Conservation (phyloP, 2,797 vertebrate genomes). For the Gorsachius magnificus region DNA sequence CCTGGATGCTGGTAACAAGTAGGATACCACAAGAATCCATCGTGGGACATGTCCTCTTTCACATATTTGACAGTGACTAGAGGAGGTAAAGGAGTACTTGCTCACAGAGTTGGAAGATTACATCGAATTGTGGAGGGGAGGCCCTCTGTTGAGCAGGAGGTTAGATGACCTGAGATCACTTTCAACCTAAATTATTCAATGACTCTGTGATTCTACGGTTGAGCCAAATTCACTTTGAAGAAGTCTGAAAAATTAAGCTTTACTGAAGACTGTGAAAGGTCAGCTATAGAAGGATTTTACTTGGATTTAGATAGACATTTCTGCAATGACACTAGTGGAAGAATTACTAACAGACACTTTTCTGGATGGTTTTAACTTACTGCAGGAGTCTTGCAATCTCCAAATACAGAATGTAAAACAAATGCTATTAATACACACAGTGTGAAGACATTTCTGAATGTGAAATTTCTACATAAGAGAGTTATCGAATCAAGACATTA, state of each 20-base stretch:
- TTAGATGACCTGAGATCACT: neutral
- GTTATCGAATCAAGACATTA: neutral
- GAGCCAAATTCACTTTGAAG: neutral
- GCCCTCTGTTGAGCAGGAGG: neutral
- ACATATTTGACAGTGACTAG: neutral
- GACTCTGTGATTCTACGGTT: neutral
- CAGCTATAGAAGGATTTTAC: neutral
- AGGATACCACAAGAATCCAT: neutral
- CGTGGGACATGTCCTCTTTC: neutral
- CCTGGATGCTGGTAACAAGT: neutral
- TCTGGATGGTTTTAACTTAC: neutral
- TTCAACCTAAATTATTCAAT: neutral
- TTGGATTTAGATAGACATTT: neutral
- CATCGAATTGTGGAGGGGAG: neutral
- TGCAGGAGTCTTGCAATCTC: neutral
- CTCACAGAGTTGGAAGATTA: neutral
- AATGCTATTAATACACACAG: neutral
- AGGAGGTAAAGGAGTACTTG: neutral
- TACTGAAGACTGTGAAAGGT: neutral
- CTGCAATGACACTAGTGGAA: neutral
- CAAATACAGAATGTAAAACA: neutral
- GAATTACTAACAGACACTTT: neutral
- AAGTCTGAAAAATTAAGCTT: neutral
- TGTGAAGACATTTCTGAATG: neutral
- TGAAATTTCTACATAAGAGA: neutral